Evolutionary conservation across 2,113 vertebrate species (phyloP).

Genomic region (Tetraodon nigroviridis): DNA sequence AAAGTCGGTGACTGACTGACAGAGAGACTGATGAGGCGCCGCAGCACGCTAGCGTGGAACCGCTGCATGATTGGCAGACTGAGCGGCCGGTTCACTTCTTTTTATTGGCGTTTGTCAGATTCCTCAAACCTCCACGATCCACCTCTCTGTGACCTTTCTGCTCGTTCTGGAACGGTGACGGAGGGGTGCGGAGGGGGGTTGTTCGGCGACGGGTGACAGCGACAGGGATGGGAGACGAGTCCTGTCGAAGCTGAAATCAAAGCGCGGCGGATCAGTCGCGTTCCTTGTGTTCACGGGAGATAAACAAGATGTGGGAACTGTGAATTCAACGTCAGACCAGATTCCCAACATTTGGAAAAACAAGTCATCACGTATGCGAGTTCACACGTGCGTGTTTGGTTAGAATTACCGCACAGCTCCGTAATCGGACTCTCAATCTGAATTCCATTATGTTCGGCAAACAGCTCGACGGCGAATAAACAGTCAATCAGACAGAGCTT

Average conservation of each 20-base stretch:
- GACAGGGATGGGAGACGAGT: conserved; percentile 14
- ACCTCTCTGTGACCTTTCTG: conserved; percentile 38
- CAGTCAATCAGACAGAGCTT: conserved; percentile 11
- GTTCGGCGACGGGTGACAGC: no score
- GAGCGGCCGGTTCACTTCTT: conserved; percentile 8
- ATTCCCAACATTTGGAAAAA: not conserved
- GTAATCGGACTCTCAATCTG: conserved; percentile 24
- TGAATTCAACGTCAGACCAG: no score
- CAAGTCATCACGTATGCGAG: conserved; percentile 45
- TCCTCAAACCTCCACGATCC: conserved; percentile 4
- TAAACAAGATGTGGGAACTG: no score
- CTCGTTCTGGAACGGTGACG: conserved; percentile 19
- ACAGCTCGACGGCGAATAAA: conserved; percentile 35
- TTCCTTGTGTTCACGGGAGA: no score
- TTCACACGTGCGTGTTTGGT: conserved; percentile 1
- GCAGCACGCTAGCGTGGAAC: conserved; percentile 17
- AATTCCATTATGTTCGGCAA: conserved; percentile 43
- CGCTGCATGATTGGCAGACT: conserved; percentile 31
- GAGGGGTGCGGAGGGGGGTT: not conserved
- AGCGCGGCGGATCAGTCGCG: conserved; percentile 38
- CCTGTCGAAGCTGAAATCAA: conserved; percentile 19
- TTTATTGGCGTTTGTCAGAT: conserved; percentile 13
- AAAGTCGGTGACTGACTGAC: conserved; percentile 23
- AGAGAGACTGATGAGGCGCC: conserved; percentile 23
- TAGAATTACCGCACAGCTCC: conserved; percentile 18